Base-by-base conservation (phyloP, 2,113 vertebrate species). In the Illadopsis cleaveri region DNA sequence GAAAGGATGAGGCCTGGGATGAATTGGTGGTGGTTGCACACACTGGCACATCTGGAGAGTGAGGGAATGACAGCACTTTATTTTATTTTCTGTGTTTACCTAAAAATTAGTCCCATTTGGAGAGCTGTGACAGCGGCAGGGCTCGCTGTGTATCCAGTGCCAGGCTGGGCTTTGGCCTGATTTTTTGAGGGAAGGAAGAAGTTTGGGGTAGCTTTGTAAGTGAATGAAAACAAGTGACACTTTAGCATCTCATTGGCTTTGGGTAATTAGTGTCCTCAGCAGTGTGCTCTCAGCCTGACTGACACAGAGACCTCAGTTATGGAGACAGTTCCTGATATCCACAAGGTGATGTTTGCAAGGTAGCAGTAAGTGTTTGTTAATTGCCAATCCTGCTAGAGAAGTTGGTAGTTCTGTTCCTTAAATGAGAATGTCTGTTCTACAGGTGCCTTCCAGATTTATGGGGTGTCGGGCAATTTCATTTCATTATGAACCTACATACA, bases 401-500 rank as follows among this genome's bases (percentile, higher is more conserved):
- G 8, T 42, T 57, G 33, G 12, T 56, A 25, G 0, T 38, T 78
- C 42, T 50, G 22, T 64, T 75, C 47, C 18, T 50, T 48, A 16
- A 62, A 28, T 23, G 21, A 56, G 3, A 37, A 6, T n/a, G 14
- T 37, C 58, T 71, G 2, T 24, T 60, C 47, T 31, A 7, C 22
- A 45, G 69, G 28, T 38, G 58, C 16, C 54, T 76, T 80, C 12
- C 9, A 23, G 1, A 77, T 91, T 75, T 71, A 54, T 17, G 18
- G 56, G 42, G 30, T 2, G 0, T 17, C 38, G 60, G 30, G 42
- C 35, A 1, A 0, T 56, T 11, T 50, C 5, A 37, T 75, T 66
- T 82, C 15, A 1, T 71, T 75, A 35, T 37, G 27, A 51, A 22
- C 64, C 47, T 44, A 2, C 25, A 30, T 21, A n/a, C 6, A 30